These are phyloP conservation scores for Amphibalanus amphitrite DNA, from an alignment of 1,140 invertebrate species.

Conservation along the genomic window DNA sequence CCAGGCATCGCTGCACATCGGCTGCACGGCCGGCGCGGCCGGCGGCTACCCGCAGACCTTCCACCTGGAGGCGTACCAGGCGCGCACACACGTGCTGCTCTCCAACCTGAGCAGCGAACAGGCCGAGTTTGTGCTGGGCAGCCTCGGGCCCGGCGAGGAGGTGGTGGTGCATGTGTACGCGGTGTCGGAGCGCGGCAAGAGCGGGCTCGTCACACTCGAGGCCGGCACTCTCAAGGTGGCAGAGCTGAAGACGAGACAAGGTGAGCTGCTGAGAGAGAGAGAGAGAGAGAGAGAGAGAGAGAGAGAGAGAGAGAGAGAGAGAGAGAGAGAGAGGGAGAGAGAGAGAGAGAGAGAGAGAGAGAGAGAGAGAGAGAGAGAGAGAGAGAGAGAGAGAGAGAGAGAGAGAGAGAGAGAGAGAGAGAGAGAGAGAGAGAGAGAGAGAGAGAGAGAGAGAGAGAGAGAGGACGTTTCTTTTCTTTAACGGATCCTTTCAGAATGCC, in stretches of 20 bases:
- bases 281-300: too few relatives aligned
- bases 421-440: too few relatives aligned
- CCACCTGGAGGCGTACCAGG: conserved; percentile 46
- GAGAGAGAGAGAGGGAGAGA: too few relatives aligned
- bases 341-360: too few relatives aligned
- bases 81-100: not conserved
- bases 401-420: too few relatives aligned
- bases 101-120: not conserved
- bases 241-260: not conserved
- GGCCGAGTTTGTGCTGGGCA: not conserved
- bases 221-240: not conserved
- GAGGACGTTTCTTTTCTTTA: too few relatives aligned
- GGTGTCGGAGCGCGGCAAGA: not conserved
- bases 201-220: not conserved
- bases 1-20: conserved; percentile 37
- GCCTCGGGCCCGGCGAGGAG: not conserved
- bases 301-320: too few relatives aligned
- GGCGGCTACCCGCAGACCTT: conserved; percentile 67
- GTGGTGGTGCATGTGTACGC: not conserved
- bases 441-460: too few relatives aligned
- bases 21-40: conserved; percentile 54
- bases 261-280: not conserved
- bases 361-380: too few relatives aligned
- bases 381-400: too few relatives aligned
- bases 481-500: too few relatives aligned